Evolutionary conservation across 2,888 invertebrate species (phyloP).

Genomic region (Saturnia japonica): DNA sequence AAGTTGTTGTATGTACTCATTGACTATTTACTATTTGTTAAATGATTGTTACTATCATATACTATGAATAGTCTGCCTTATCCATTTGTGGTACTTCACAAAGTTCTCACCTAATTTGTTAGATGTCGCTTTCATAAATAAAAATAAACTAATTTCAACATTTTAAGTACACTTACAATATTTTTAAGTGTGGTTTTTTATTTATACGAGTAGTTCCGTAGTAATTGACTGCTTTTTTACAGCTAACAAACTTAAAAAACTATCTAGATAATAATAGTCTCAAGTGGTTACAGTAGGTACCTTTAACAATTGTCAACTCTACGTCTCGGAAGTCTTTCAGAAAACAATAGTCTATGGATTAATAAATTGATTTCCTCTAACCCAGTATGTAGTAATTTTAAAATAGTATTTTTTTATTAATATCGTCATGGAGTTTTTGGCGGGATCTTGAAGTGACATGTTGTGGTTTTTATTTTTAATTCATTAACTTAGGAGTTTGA

Average conservation of each 20-base stretch:
- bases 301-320: no score
- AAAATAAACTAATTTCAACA: not conserved
- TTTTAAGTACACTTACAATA: not conserved
- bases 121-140: constrained; percentile 5
- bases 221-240: no score
- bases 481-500: no score
- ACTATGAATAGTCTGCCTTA: no score
- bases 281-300: no score
- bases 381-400: not conserved
- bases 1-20: not conserved
- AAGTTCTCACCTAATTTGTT: not conserved
- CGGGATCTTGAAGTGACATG: no score
- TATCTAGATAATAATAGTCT: no score
- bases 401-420: not conserved
- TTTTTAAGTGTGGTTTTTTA: no score
- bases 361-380: not conserved
- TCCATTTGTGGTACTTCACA: not conserved
- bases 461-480: no score
- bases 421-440: no score
- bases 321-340: not conserved
- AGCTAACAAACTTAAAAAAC: no score
- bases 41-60: not conserved
- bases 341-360: not conserved
- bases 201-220: no score
- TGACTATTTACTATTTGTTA: not conserved